phyloP scores from a whole-genome alignment of 2,888 invertebrate genomes.

The Amitus sp. region DNA sequence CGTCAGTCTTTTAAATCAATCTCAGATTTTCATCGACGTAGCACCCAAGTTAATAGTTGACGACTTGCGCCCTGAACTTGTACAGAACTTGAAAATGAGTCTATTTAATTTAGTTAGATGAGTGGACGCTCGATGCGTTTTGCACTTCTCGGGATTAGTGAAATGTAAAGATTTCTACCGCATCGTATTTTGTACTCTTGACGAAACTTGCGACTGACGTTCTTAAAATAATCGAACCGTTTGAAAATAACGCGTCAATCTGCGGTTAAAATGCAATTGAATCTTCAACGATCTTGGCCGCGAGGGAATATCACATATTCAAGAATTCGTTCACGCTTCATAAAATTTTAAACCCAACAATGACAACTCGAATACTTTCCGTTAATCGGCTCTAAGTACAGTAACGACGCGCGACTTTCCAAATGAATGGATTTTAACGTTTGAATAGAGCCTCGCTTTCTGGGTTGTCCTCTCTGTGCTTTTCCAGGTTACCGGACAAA shows the following conservation, averaged over 20 bases:
- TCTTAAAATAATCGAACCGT: conserved; percentile 11
- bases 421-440: conserved; percentile 48
- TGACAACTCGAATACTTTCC: conserved; percentile 17
- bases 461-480: conserved; percentile 78
- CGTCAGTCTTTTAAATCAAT: conserved; percentile 27
- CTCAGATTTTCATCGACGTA: conserved; percentile 11
- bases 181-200: conserved; percentile 36
- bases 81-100: no score
- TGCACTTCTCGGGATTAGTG: conserved; percentile 10
- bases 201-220: conserved; percentile 17
- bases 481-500: conserved; percentile 81
- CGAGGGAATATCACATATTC: conserved; percentile 35
- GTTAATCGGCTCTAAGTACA: conserved; percentile 36
- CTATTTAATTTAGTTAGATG: not conserved
- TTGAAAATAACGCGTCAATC: conserved; percentile 6
- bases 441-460: conserved; percentile 64
- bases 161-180: conserved; percentile 28
- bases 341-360: not conserved
- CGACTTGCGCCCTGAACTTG: conserved; percentile 9
- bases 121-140: not conserved
- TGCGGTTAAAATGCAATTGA: conserved; percentile 7
- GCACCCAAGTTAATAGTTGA: conserved; percentile 12
- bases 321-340: conserved; percentile 18
- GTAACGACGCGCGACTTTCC: conserved; percentile 10
- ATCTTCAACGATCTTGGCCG: not conserved